Evolutionary conservation across 2,113 vertebrate genomes (phyloP).

Genomic region (Triplophysa rosa): DNA sequence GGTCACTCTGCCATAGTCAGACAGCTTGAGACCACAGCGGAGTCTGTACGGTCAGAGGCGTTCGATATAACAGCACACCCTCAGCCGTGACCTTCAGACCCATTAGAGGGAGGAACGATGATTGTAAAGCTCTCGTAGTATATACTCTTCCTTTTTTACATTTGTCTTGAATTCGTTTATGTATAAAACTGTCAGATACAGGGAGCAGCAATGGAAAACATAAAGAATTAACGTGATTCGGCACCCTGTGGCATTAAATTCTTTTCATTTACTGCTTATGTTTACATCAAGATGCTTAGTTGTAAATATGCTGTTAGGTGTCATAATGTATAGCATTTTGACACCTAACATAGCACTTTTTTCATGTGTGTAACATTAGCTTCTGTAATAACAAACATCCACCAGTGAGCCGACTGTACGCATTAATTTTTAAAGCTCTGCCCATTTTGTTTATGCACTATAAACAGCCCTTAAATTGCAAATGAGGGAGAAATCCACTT

Average conservation of each 20-base stretch:
- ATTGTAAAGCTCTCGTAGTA: neutral
- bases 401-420: conserved; percentile 15
- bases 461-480: conserved; percentile 31
- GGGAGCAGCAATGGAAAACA: neutral
- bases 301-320: neutral
- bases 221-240: neutral
- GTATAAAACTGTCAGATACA: neutral
- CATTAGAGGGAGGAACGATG: neutral
- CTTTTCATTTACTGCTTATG: neutral
- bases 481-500: conserved; percentile 25
- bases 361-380: neutral
- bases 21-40: neutral
- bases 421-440: conserved; percentile 21
- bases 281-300: neutral
- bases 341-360: too few species aligned
- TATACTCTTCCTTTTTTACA: neutral
- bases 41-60: neutral
- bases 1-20: conserved; percentile 40
- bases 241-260: neutral
- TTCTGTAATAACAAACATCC: conserved; percentile 20
- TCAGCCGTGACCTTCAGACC: neutral
- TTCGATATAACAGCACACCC: conserved; percentile 16
- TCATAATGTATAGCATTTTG: neutral
- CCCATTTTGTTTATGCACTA: conserved; percentile 22
- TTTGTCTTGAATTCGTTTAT: neutral